Conservation (phyloP, 64 coral and sea anemone species). For the Anthopleura sola region DNA sequence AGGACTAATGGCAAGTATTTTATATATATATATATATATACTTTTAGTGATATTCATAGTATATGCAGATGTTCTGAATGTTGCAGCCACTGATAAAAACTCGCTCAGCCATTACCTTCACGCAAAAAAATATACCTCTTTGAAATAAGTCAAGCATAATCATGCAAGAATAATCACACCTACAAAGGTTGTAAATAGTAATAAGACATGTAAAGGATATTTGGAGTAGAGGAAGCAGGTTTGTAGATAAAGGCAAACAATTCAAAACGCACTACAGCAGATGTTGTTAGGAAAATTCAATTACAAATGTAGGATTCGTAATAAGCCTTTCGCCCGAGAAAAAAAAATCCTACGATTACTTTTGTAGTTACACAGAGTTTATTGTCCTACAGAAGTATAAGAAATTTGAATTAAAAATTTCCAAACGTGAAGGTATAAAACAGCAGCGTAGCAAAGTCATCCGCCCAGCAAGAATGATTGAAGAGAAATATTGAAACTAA, state of each 20-base stretch:
- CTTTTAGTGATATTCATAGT: background rate
- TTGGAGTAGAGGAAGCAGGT: background rate
- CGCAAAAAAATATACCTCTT: background rate
- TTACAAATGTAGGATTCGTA: background rate
- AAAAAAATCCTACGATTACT: background rate
- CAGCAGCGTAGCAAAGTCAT: background rate
- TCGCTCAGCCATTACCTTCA: background rate
- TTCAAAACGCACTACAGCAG: background rate
- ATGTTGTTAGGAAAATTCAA: slow-evolving; percentile 3
- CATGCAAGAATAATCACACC: background rate
- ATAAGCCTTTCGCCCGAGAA: background rate
- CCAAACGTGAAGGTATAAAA: background rate
- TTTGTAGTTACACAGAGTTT: background rate
- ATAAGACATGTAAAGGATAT: background rate
- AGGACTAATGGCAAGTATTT: background rate
- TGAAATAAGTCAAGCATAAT: background rate
- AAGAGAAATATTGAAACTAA: background rate
- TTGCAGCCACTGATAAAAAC: background rate
- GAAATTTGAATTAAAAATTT: background rate
- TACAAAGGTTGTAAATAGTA: background rate
- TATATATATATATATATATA: no score
- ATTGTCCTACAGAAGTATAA: background rate
- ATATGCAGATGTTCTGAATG: background rate
- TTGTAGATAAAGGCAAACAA: background rate
- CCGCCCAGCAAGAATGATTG: background rate